Base-by-base conservation (phyloP, 35 echinoderm and acorn worm genomes). In the Heliocidaris erythrogramma region DNA sequence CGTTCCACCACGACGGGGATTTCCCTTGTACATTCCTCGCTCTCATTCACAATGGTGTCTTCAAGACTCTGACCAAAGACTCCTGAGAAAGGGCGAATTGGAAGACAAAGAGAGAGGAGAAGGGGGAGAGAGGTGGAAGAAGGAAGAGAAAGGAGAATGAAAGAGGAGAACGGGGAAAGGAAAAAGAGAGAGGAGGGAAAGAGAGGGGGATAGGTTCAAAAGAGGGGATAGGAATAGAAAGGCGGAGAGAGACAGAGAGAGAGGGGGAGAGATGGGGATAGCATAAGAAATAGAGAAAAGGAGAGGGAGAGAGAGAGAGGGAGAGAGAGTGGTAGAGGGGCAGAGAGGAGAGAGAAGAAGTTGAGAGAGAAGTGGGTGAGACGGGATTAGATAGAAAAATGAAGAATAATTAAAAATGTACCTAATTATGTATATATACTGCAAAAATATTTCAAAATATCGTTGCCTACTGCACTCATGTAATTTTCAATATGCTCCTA, bases 1-100 rank as follows among this genome's bases (percentile, higher is more conserved):
- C 86, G 47, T 59, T 99, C 98, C 2, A 99, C 96, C 18, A 99
- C 95, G 2, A 65, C 84, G 18, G 98, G 98, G 48, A 99, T 99
- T 48, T 95, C 90, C 69, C 95, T 94, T 13, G 98, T 99, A 21
- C 71, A 95, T 32, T 96, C 90, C 35, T 97, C 97, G 91, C 98
- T 99, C 95, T 99, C 98, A 47, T 96, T 95, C 21, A 96, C 94
- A 29, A 99, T 99, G 29, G 97, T 99, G 59, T 99, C 98, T 59
- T 97, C 97, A 48, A 99, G 94, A 96, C 91, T 97, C 85, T 97
- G 95, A 13, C 98, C 98, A 94, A 99, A 99, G 0, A 99, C 94
- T 94, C 98, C 98, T 99, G 89, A 30, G 35, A 84, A 69, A 21
- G 24, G 32, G 52, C 52, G 65, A 78, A 78, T 27, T 27, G 27